phyloP scores from a whole-genome alignment of 2,797 vertebrate species.

The Apodemus agrarius region DNA sequence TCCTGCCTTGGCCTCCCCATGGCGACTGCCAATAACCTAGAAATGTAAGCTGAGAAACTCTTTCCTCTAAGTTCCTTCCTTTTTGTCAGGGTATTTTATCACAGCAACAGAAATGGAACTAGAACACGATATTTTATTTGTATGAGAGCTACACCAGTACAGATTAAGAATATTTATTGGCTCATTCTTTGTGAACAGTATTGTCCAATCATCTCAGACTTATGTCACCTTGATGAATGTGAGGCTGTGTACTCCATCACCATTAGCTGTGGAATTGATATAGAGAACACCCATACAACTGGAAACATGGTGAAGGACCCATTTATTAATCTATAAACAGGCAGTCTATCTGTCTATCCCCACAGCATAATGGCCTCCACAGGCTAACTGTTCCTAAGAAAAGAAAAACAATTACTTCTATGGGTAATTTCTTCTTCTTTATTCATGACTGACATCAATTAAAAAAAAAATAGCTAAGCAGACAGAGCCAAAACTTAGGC shows the following conservation, averaged over 20 bases:
- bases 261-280: slow-evolving; percentile 58
- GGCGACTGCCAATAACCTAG: background rate
- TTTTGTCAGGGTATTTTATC: background rate
- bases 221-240: slow-evolving; percentile 63
- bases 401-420: slow-evolving; percentile 21
- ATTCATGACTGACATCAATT: slow-evolving; percentile 62
- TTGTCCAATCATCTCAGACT: slow-evolving; percentile 48
- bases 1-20: background rate
- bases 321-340: slow-evolving; percentile 83
- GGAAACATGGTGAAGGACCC: slow-evolving; percentile 65
- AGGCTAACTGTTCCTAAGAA: background rate
- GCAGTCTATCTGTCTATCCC: slow-evolving; percentile 71
- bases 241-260: slow-evolving; percentile 54
- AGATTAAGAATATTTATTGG: slow-evolving; percentile 68
- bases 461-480: slow-evolving; percentile 59
- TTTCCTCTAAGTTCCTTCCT: background rate
- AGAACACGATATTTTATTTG: slow-evolving; percentile 61
- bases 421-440: slow-evolving; percentile 47
- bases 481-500: slow-evolving; percentile 59
- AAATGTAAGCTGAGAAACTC: background rate
- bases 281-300: slow-evolving; percentile 68
- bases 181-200: slow-evolving; percentile 59
- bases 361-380: background rate
- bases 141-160: background rate
- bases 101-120: background rate